Conservation (phyloP, 2,888 invertebrate genomes). For the Drosophila melanosoma region DNA sequence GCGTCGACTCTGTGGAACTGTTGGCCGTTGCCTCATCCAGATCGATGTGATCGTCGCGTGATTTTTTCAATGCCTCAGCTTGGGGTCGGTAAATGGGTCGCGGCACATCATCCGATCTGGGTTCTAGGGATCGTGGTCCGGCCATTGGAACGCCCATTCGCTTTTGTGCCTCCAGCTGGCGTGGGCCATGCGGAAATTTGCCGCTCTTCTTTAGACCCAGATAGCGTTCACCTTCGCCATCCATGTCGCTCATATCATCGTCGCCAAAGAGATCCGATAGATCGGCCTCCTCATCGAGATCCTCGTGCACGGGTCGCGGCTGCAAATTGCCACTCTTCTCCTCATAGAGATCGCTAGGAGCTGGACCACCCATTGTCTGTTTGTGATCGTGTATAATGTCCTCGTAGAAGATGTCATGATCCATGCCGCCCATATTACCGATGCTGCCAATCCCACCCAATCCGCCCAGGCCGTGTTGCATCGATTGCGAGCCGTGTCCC, state of each 20-base stretch:
- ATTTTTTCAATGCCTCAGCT: conserved; percentile 69
- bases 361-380: conserved; percentile 82
- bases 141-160: conserved; percentile 87
- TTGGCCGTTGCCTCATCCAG: conserved; percentile 55
- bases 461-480: conserved; percentile 35
- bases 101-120: conserved; percentile 78
- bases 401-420: conserved; percentile 87
- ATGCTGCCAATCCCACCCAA: conserved; percentile 26
- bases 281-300: conserved; percentile 83
- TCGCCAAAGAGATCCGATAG: conserved; percentile 83
- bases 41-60: conserved; percentile 77
- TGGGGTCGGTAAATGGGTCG: conserved; percentile 82
- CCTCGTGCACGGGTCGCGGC: conserved; percentile 85
- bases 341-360: conserved; percentile 76
- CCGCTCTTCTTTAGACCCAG: conserved; percentile 86
- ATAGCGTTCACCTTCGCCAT: conserved; percentile 82
- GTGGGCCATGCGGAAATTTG: conserved; percentile 91
- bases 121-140: conserved; percentile 86
- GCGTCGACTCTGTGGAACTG: conserved; percentile 30
- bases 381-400: conserved; percentile 88
- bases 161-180: conserved; percentile 87
- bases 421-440: conserved; percentile 64
- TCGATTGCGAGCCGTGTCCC: conserved; percentile 38
- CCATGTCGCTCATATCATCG: conserved; percentile 79
- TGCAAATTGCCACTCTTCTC: conserved; percentile 82